Base-by-base conservation (phyloP, 2,797 vertebrate species). In the Euthynnus affinis region DNA sequence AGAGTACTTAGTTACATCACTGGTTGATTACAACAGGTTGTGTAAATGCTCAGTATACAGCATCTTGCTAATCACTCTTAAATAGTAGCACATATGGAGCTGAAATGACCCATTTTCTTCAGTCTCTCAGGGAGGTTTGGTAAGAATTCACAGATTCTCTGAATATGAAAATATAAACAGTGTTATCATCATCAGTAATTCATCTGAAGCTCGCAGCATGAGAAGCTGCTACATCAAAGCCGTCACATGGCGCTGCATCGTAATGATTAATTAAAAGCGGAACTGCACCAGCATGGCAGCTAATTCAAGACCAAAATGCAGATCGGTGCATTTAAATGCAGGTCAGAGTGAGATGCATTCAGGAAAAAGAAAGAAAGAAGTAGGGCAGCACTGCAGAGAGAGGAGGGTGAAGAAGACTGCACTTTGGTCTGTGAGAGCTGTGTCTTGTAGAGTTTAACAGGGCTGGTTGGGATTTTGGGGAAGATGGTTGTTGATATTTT, bases 251-350 rank as follows among this genome's bases (percentile, higher is more conserved):
- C 44, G 74, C 78, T 61, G 82, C 83, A 68, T 56, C 15, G 68
- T n/a, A 46, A 84, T 32, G 64, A 90, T 84, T 87, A 81, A 71
- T 75, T 81, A 78, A 44, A 48, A 84, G 9, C 34, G 46, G 78
- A 85, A 71, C 81, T 32, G 85, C 78, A 51, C 0, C 57, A 22
- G 60, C 76, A 6, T 1, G 53, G 58, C 68, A 42, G 82, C 62
- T 2, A 48, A 9, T 70, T 56, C 48, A 0, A 55, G 18, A 74
- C 53, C 81, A 27, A 86, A 77, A 90, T 83, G 89, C 90, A 91
- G 87, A 91, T 86, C 0, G 74, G 59, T 40, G 85, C 74, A 86
- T 93, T 91, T 66, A 80, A 66, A 93, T 91, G 90, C 92, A 90
- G 87, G 78, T 83, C 91, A 86, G 88, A 71, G 57, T 0, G 73